phyloP scores from a whole-genome alignment of 2,113 vertebrate genomes.

The Nettapus auritus region DNA sequence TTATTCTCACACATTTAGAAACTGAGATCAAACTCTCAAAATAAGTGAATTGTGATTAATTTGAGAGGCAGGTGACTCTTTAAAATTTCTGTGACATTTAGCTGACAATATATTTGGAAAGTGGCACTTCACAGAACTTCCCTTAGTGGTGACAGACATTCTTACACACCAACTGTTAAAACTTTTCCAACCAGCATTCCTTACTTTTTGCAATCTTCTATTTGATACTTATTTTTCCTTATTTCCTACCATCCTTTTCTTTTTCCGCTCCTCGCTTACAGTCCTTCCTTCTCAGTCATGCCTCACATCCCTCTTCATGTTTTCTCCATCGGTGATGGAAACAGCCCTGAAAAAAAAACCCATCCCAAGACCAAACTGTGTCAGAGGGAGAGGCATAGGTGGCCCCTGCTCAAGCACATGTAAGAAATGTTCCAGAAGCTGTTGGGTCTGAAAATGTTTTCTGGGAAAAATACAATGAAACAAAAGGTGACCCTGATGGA shows the following conservation, averaged over 20 bases:
- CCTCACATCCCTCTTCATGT: not conserved
- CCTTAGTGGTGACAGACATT: not conserved
- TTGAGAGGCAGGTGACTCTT: not conserved
- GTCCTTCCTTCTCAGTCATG: rapidly evolving
- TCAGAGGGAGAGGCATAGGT: rapidly evolving
- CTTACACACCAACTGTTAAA: not conserved
- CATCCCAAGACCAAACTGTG: not conserved
- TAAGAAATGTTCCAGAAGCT: not conserved
- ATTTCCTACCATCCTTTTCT: not conserved
- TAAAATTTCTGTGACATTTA: not conserved
- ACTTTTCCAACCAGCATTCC: not conserved
- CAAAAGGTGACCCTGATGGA: not conserved
- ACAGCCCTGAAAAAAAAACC: not conserved
- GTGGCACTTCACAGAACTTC: not conserved
- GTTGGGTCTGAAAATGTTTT: rapidly evolving
- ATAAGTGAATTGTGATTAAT: not conserved
- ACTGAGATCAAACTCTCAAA: not conserved
- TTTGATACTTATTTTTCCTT: not conserved
- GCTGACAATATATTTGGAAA: not conserved
- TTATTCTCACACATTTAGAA: not conserved
- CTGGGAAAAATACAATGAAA: not conserved
- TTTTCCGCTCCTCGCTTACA: not conserved
- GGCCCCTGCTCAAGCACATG: not conserved
- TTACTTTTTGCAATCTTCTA: not conserved
- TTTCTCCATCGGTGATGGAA: not conserved